A percentile compares a stretch with the other conserved stretches of the same genome.
phyloP scores from a whole-genome alignment of 2,797 vertebrate genomes.

The Pagetopsis macropterus region DNA sequence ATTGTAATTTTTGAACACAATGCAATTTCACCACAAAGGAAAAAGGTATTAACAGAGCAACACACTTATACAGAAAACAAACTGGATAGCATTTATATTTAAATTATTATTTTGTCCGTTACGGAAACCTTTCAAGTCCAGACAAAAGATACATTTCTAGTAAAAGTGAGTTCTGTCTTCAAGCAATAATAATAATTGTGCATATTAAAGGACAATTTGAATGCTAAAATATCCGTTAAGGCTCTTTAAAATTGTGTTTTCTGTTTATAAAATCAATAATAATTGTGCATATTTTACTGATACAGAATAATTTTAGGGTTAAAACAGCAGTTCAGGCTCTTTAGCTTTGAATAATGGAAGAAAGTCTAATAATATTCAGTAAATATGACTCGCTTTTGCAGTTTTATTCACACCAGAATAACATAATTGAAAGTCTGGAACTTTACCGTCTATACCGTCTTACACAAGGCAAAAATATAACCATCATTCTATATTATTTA shows the following conservation, averaged over 20 bases:
- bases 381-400: slow-evolving; percentile 20
- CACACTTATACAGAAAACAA: background rate
- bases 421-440: background rate
- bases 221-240: too few relatives aligned
- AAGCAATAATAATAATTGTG: slow-evolving; percentile 32
- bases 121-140: background rate
- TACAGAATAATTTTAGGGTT: background rate
- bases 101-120: too few relatives aligned
- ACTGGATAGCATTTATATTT: background rate
- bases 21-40: background rate
- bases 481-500: slow-evolving; percentile 49
- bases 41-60: slow-evolving; percentile 1
- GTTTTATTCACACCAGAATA: slow-evolving; percentile 3
- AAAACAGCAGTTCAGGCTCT: background rate
- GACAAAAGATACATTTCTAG: slow-evolving; percentile 14
- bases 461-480: slow-evolving; percentile 29
- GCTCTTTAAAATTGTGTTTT: too few relatives aligned
- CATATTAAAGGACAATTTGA: too few relatives aligned
- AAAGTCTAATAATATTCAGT: background rate
- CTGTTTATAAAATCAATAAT: too few relatives aligned
- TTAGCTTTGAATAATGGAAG: slow-evolving; percentile 24
- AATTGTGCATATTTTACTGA: slow-evolving; percentile 1
- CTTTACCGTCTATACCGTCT: slow-evolving; percentile 13
- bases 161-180: slow-evolving; percentile 14
- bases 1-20: background rate